Percentiles rank a stretch among this genome's conserved stretches.
Conservation (phyloP, 2,113 vertebrate species). For the Lethenteron camtschaticum region DNA sequence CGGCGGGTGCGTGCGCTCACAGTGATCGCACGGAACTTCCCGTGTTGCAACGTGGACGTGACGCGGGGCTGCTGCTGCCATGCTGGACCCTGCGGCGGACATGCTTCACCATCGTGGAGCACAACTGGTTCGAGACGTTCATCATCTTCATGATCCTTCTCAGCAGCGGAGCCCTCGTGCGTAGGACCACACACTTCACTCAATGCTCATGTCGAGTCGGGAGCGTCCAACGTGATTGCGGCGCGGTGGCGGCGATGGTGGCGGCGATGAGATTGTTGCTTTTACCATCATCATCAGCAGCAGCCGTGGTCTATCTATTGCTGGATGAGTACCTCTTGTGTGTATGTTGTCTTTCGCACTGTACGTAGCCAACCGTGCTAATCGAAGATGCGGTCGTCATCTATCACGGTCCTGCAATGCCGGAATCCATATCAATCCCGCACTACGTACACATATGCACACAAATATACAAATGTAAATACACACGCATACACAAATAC, state of each 20-base stretch:
- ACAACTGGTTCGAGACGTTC: constrained; percentile 96
- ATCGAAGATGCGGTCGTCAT: too few relatives aligned
- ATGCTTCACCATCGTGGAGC: constrained; percentile 86
- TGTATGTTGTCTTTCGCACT: too few relatives aligned
- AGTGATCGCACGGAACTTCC: constrained; percentile 68
- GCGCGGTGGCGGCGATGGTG: too few relatives aligned
- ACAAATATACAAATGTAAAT: background rate
- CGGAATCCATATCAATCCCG: background rate
- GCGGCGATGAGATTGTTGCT: too few relatives aligned
- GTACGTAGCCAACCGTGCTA: too few relatives aligned
- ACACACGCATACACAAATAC: background rate
- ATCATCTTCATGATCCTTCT: constrained; percentile 99
- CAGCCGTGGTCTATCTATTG: too few relatives aligned
- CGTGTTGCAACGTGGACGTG: constrained; percentile 65
- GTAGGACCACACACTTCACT: too few relatives aligned
- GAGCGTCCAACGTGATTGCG: too few relatives aligned
- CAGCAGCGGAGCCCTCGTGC: constrained; percentile 78
- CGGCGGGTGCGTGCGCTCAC: constrained; percentile 4
- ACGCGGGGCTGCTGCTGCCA: constrained; percentile 52
- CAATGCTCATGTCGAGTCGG: too few relatives aligned
- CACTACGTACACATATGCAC: background rate
- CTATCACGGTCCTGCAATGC: too few relatives aligned
- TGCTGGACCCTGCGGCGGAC: constrained; percentile 96
- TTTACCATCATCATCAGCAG: too few relatives aligned
- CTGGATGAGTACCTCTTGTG: too few relatives aligned